Evolutionary conservation across 2,888 invertebrate species (phyloP), one percentile per base, ranked within the genome.

Genomic region (Pharmacophagus antenor): DNA sequence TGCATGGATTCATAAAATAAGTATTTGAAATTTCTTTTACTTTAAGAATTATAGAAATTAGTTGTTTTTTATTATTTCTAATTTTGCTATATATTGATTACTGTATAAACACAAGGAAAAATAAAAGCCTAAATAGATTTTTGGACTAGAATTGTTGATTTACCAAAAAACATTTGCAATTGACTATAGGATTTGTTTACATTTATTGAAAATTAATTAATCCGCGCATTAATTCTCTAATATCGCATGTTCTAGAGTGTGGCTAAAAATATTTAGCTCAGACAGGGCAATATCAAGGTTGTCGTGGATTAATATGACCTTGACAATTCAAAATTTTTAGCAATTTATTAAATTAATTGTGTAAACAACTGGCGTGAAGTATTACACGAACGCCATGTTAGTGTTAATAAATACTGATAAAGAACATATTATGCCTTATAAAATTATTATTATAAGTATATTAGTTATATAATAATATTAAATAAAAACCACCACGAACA

Each of bases 211-310:
- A 73, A 76, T 83, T 79, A 81, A 79, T 80, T 80, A 81, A 83
- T 74, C 69, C 60, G 65, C 73, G 67, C 73, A 83, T 83, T 80
- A 78, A 80, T 77, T 79, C 78, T 76, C 82, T 79, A 77, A 78
- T 71, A 77, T 77, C 77, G 77, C 69, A 71, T 67, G 80, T 80
- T 78, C 81, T 79, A 73, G 76, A 76, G 74, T 76, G 72, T 65
- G 68, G 77, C 85, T 85, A 87, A 85, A 88, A 86, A 87, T 88
- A 87, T 82, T 76, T 37, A 72, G 77, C 78, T 78, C 76, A 74
- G 78, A 77, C 77, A 56, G 71, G 70, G 71, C 82, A 85, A 79
- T 83, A 86, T 88, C 88, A 88, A 88, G 88, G 88, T 75, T 81
- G 69, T 37, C 55, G 47, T 65, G 66, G 66, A 70, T 77, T 71